phyloP scores from a whole-genome alignment of 1,140 invertebrate genomes.

The Caerostris darwini region DNA sequence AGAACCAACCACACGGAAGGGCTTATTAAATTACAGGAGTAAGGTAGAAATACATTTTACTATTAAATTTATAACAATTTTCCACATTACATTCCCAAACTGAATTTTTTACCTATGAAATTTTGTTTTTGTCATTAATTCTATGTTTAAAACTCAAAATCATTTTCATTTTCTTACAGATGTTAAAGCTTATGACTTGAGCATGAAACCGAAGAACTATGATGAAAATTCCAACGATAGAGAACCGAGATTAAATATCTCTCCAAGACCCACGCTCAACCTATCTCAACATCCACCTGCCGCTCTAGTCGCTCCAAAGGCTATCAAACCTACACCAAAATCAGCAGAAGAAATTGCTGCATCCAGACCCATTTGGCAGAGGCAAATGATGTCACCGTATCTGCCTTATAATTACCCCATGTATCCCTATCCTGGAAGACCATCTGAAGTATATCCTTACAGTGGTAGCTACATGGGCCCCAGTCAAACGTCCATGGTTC shows the following conservation, averaged over 20 bases:
- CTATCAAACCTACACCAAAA: conserved; percentile 73
- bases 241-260: conserved; percentile 10
- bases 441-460: conserved; percentile 58
- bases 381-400: conserved; percentile 47
- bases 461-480: neutral
- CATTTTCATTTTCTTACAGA: conserved; percentile 64
- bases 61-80: too few species aligned
- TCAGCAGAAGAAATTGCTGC: conserved; percentile 55
- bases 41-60: too few species aligned
- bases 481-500: conserved; percentile 50
- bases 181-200: conserved; percentile 77
- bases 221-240: conserved; percentile 70
- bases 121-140: too few species aligned
- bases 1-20: too few species aligned
- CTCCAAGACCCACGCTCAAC: conserved; percentile 46
- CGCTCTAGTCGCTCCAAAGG: conserved; percentile 63
- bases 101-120: too few species aligned
- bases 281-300: conserved; percentile 35
- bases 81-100: too few species aligned
- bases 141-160: neutral
- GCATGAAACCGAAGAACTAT: conserved; percentile 76
- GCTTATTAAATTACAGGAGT: too few species aligned
- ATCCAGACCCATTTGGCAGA: conserved; percentile 47
- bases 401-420: conserved; percentile 65
- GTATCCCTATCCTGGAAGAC: conserved; percentile 27